Conservation (phyloP, 2,797 vertebrate species). For the Falco naumanni region DNA sequence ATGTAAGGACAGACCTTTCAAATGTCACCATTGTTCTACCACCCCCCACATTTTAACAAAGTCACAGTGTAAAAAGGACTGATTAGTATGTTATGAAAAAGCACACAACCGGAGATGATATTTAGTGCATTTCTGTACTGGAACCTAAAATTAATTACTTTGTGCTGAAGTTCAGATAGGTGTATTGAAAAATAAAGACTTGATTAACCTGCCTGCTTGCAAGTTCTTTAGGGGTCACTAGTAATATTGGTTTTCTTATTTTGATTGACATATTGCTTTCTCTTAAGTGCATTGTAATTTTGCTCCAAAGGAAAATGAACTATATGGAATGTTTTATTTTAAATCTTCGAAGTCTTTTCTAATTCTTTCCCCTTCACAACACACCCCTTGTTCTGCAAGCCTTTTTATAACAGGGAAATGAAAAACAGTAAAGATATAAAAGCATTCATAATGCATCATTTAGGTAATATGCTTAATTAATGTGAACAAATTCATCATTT, state of each 20-base stretch:
- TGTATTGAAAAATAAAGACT: neutral
- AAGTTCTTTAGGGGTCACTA: conserved; percentile 3
- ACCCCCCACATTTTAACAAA: neutral
- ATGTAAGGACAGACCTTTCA: conserved; percentile 41
- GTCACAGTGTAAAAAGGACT: conserved; percentile 59
- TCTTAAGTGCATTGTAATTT: conserved; percentile 43
- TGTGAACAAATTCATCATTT: conserved; percentile 55
- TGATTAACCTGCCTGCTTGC: conserved; percentile 16
- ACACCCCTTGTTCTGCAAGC: neutral
- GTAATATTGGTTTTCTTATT: neutral
- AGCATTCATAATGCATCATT: conserved; percentile 50
- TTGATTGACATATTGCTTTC: conserved; percentile 22
- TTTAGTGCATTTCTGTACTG: conserved; percentile 32
- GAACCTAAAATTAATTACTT: conserved; percentile 64
- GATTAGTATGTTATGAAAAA: conserved; percentile 62
- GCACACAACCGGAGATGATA: conserved; percentile 20
- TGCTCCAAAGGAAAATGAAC: conserved; percentile 24
- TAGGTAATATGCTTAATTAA: conserved; percentile 64
- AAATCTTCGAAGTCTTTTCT: conserved; percentile 42
- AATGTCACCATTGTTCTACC: conserved; percentile 53
- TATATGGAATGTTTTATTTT: conserved; percentile 32
- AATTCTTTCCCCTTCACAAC: conserved; percentile 28
- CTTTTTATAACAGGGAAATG: conserved; percentile 43
- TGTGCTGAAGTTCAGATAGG: conserved; percentile 20
- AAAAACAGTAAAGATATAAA: conserved; percentile 31